Evolutionary conservation across 30 jellyfish, hydroid and myxozoan species (phyloP), one percentile per base, ranked within the genome.

Genomic region (Hydractinia echinata): DNA sequence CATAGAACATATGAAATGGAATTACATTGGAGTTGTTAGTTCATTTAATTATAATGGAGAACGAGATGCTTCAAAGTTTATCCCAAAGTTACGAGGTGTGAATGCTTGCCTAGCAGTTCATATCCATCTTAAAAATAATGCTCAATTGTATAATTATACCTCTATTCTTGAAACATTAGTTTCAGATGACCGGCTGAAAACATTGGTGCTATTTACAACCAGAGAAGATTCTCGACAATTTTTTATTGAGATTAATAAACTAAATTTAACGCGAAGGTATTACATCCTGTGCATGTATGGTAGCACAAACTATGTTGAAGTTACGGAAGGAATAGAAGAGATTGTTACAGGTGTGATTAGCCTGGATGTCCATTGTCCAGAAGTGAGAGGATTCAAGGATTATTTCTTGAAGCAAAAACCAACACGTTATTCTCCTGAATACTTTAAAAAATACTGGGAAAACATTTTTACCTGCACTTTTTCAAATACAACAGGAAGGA

Each of bases 381-480:
- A 62, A 50, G 76, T 51, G 49, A 79, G 76, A 9, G 92, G 55
- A 10, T 89, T 89, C 82, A 39, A 20, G 88, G 69, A 74, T 10
- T 79, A 83, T 77, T 79, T 89, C 69, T 62, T 7, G 54, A 78
- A 72, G 21, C 67, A 82, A 81, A 89, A 72, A n/a, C 79, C 92
- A 71, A 62, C 54, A 61, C 11, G 79, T 1, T 61, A 69, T 19
- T 76, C 82, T 68, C 67, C 79, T 51, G 58, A 91, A 10, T 89
- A 91, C 89, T 89, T 89, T 73, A 69, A 73, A 15, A 83, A 76
- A 71, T 82, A 74, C 53, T 89, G 96, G 96, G 90, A 88, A 20
- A 81, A 84, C 15, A 77, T 80, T 4, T 89, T 89, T 70, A 39
- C 73, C 14, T 89, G 96, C 72, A 66, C 76, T 44, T 58, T 81